phyloP scores from a whole-genome alignment of 2,888 invertebrate species.

The Megalurothrips usitatus region DNA sequence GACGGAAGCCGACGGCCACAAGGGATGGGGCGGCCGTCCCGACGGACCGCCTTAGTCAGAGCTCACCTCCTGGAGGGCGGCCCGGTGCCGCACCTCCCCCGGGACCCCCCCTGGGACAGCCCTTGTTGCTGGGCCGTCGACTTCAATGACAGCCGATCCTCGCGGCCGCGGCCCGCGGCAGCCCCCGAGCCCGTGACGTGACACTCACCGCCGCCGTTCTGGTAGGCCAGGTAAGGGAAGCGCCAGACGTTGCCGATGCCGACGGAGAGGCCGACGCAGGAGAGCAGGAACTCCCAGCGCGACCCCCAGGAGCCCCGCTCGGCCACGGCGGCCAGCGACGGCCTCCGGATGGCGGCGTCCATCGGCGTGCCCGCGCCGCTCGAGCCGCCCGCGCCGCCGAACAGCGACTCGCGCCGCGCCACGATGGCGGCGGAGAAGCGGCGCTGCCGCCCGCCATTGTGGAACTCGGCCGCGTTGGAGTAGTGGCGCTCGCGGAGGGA shows the following conservation, averaged over 20 bases:
- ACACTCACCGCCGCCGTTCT: slow-evolving; percentile 73
- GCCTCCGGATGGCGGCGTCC: slow-evolving; percentile 42
- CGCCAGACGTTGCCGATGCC: slow-evolving; percentile 84
- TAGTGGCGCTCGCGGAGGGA: slow-evolving; percentile 38
- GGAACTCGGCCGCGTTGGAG: slow-evolving; percentile 35
- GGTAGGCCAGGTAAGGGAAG: slow-evolving; percentile 80
- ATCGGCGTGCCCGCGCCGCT: slow-evolving; percentile 33
- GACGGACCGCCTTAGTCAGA: too few species aligned
- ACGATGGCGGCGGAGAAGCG: slow-evolving; percentile 42
- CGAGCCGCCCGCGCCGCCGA: slow-evolving; percentile 37
- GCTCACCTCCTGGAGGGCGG: too few species aligned
- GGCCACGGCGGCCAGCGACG: slow-evolving; percentile 42
- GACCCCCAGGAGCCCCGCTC: slow-evolving; percentile 47
- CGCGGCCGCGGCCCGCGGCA: too few species aligned
- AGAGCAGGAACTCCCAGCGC: slow-evolving; percentile 65
- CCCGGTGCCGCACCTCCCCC: too few species aligned
- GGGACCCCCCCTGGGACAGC: too few species aligned
- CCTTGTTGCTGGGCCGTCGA: too few species aligned
- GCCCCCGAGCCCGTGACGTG: too few species aligned
- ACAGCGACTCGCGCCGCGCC: slow-evolving; percentile 41
- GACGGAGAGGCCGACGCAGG: slow-evolving; percentile 78
- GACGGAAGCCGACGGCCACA: too few species aligned
- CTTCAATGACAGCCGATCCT: too few species aligned
- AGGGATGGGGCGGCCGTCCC: too few species aligned
- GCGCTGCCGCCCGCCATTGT: slow-evolving; percentile 35